Evolutionary conservation across 2,888 invertebrate genomes (phyloP).

Genomic region (Crematogaster levior): DNA sequence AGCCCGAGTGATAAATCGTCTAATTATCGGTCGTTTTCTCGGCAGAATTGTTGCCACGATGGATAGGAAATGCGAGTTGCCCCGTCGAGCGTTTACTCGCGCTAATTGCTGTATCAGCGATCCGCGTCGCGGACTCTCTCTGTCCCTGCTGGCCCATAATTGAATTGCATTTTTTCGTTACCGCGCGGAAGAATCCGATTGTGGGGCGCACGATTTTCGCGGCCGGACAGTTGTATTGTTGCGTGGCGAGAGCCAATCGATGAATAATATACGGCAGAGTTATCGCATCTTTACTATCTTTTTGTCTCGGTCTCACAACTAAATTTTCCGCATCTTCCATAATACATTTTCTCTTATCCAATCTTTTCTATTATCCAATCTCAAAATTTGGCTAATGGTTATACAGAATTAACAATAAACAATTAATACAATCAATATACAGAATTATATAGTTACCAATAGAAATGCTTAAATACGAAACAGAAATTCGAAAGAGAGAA

Average conservation of each 20-base stretch:
- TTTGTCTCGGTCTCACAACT: neutral
- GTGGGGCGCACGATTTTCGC: conserved; percentile 29
- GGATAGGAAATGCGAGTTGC: conserved; percentile 54
- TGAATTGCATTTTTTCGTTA: conserved; percentile 48
- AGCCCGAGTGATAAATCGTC: conserved; percentile 66
- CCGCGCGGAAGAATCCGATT: conserved; percentile 27
- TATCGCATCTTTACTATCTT: neutral
- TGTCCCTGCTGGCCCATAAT: conserved; percentile 38
- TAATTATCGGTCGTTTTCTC: conserved; percentile 69
- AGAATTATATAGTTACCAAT: neutral
- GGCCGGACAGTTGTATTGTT: conserved; percentile 19
- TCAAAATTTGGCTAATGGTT: neutral
- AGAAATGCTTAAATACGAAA: neutral
- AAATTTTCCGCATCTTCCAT: neutral
- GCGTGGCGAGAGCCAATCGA: conserved; percentile 25
- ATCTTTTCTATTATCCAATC: neutral
- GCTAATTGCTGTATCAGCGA: conserved; percentile 52
- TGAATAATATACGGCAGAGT: conserved; percentile 33
- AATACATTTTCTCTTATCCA: too few relatives aligned
- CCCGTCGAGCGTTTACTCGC: conserved; percentile 46
- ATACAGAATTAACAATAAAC: too few relatives aligned
- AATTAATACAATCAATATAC: too few relatives aligned
- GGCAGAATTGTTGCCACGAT: conserved; percentile 53
- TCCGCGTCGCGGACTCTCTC: conserved; percentile 42
- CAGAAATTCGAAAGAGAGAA: neutral